Base-by-base conservation (phyloP, 1,140 invertebrate species). In the Philaenus spumarius region DNA sequence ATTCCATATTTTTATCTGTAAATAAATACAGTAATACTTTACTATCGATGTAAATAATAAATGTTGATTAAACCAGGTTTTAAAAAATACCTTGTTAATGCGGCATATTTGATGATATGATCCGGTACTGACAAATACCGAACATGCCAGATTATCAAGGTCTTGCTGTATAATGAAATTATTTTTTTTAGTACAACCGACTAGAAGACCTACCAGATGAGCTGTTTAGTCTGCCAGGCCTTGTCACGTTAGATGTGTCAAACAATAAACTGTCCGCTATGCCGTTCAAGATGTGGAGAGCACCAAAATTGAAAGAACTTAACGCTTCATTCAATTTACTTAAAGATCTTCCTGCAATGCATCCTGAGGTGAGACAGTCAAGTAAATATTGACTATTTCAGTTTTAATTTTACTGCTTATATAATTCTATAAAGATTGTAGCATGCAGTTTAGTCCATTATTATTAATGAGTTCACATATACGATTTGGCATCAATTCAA, bases 261-360 rank as follows among this genome's bases (percentile, higher is more conserved):
- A 93, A 96, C 68, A 99, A 99, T 72, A 93, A 93, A 70, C 73
- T 99, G n/a, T 86, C 88, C 42, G 75, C 79, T 51, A 70, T 98
- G 34, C 94, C 95, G 0, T 81, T 85, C 46, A 84, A 86, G 58
- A 77, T 98, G 71, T 99, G 97, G 97, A 75, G 80, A n/a, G 82
- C 92, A 1, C 90, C 91, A 0, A 87, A 87, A 60, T 73, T 98
- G 22, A 82, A 90, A 57, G 95, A 97, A 71, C 71, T 98, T 11
- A 97, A 97, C 72, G 84, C 87, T 0, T 87, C 93, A 0, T 84
- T 95, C 61, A 99, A 98, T 78, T 76, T 93, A n/a, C 71, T 97
- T 1, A 80, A 81, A 39, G 85, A 89, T 62, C 75, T 98, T 26
- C 93, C 93, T 0, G 77, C 76, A 30, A 69, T 76, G 53, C 68